These are phyloP conservation scores for Gonatopus flavifemur DNA, from an alignment of 1,140 invertebrate species.

Conservation along the genomic window DNA sequence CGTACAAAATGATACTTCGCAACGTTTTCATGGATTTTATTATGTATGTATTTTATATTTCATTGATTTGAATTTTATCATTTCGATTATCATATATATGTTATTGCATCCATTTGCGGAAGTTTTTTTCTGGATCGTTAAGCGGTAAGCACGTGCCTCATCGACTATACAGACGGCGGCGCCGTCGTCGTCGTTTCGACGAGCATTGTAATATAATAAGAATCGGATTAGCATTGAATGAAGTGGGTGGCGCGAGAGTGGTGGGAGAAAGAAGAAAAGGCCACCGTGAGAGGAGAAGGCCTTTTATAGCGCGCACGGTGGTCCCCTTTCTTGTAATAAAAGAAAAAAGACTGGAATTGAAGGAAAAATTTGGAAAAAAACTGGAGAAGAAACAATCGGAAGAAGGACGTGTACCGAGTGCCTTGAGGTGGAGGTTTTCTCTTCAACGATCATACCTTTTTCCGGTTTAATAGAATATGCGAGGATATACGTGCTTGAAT, in stretches of 20 bases:
- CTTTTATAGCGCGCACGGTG: conserved; percentile 35
- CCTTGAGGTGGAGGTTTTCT: neutral
- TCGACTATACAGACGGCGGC: conserved; percentile 36
- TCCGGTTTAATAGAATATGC: conserved; percentile 15
- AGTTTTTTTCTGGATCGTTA: conserved; percentile 4
- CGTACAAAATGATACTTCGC: too few species aligned
- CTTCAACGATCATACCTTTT: neutral
- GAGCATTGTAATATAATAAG: conserved; percentile 59
- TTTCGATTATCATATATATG: too few species aligned
- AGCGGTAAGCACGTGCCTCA: conserved; percentile 35
- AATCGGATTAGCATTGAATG: conserved; percentile 60
- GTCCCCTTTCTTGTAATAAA: conserved; percentile 12
- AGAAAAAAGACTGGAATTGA: neutral
- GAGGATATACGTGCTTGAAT: neutral
- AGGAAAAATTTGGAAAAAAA: too few species aligned
- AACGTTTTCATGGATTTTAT: too few species aligned
- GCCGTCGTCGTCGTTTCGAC: conserved; percentile 40
- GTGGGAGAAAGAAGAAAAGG: conserved; percentile 47
- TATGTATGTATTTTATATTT: too few species aligned
- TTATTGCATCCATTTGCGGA: too few species aligned
- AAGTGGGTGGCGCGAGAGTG: conserved; percentile 46
- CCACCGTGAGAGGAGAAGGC: conserved; percentile 32
- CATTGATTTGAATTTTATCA: too few species aligned
- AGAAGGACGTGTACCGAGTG: too few species aligned
- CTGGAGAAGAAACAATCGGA: too few species aligned